Percentiles rank a stretch among this genome's conserved stretches.
Conservation (phyloP, 2,797 vertebrate species). For the Microhierax caerulescens region DNA sequence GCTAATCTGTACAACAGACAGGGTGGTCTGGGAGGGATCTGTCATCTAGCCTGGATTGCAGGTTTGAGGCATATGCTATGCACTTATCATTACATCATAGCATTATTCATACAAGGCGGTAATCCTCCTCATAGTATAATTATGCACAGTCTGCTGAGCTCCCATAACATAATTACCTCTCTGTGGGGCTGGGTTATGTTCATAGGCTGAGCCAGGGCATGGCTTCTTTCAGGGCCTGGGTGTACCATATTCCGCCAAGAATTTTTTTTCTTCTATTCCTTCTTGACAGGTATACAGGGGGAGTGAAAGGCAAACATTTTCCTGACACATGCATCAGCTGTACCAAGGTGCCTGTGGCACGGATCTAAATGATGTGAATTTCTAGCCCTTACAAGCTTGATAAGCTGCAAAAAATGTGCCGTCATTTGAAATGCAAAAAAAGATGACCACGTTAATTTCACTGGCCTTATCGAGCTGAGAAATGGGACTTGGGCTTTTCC, state of each 20-base stretch:
- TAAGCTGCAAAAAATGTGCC: not conserved
- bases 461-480: not conserved
- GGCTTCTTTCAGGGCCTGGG: not conserved
- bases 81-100: not conserved
- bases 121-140: conserved; percentile 29
- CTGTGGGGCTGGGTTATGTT: not conserved
- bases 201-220: not conserved
- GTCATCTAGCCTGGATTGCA: not conserved
- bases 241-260: not conserved
- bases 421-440: not conserved
- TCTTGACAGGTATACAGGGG: not conserved
- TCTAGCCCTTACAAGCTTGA: not conserved
- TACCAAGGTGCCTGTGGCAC: not conserved
- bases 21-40: not conserved
- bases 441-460: not conserved
- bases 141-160: conserved; percentile 38
- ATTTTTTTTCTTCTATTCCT: not conserved
- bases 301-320: not conserved
- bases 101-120: conserved; percentile 13
- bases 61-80: not conserved
- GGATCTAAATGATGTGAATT: not conserved
- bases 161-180: not conserved
- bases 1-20: not conserved
- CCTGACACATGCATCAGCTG: not conserved
- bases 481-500: not conserved